phyloP scores from a whole-genome alignment of 2,888 invertebrate species.

The Rutpela maculata region DNA sequence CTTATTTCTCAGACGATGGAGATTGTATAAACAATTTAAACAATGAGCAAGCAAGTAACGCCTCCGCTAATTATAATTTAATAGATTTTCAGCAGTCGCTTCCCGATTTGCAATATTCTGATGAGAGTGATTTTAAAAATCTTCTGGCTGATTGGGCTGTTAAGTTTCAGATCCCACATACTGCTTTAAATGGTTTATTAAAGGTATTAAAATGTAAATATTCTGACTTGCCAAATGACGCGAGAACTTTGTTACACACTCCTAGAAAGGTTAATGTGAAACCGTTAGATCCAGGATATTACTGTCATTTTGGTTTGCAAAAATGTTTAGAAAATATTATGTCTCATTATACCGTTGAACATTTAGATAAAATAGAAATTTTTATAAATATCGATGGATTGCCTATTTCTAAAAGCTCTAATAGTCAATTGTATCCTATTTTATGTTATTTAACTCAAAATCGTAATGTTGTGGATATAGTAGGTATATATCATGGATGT shows the following conservation, averaged over 20 bases:
- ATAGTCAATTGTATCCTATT: constrained; percentile 55
- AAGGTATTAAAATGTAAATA: constrained; percentile 32
- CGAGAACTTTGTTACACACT: constrained; percentile 45
- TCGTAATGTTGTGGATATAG: constrained; percentile 50
- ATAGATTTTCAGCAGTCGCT: no score
- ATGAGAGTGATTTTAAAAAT: no score
- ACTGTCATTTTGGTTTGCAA: constrained; percentile 32
- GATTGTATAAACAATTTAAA: no score
- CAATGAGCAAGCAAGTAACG: no score
- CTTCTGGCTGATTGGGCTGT: no score
- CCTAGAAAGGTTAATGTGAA: constrained; percentile 31
- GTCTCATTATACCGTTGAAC: background rate
- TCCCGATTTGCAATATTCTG: no score
- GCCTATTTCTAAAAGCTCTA: constrained; percentile 43
- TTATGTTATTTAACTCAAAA: constrained; percentile 47
- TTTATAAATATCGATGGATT: constrained; percentile 46
- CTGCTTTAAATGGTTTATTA: constrained; percentile 34
- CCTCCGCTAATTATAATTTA: no score
- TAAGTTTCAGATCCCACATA: no score
- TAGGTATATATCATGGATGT: constrained; percentile 54
- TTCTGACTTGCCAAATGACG: constrained; percentile 33
- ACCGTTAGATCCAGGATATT: constrained; percentile 28
- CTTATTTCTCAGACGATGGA: no score
- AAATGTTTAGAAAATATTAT: constrained; percentile 14
- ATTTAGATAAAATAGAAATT: constrained; percentile 25